These are phyloP conservation scores for Caenorhabditis sp. DNA, from an alignment of 2,888 invertebrate genomes.

Conservation along the genomic window DNA sequence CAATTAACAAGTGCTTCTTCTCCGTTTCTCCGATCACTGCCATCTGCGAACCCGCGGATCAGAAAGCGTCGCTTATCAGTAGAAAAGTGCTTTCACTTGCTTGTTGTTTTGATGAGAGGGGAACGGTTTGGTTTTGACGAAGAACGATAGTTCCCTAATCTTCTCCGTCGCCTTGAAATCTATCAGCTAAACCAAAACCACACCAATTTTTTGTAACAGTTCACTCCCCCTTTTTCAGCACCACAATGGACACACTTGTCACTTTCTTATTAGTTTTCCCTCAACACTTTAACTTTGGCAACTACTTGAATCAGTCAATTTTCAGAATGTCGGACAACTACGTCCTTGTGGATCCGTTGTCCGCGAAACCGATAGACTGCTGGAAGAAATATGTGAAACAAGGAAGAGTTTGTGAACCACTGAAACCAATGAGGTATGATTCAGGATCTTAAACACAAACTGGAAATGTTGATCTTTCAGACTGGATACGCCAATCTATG, in stretches of 20 bases:
- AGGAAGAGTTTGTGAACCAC: slow-evolving; percentile 80
- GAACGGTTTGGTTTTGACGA: slow-evolving; percentile 13
- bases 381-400: slow-evolving; percentile 82
- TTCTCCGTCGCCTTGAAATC: slow-evolving; percentile 7
- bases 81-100: slow-evolving; percentile 23
- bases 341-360: slow-evolving; percentile 80
- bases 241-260: slow-evolving; percentile 55
- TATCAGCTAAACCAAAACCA: too few species aligned
- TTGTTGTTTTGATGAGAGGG: slow-evolving; percentile 44
- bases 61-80: slow-evolving; percentile 29
- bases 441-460: not conserved
- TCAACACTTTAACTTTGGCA: not conserved
- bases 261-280: slow-evolving; percentile 34
- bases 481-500: slow-evolving; percentile 77
- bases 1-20: slow-evolving; percentile 26
- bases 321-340: slow-evolving; percentile 72
- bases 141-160: slow-evolving; percentile 15
- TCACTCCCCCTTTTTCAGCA: slow-evolving; percentile 8
- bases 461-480: slow-evolving; percentile 65
- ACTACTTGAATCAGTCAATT: not conserved
- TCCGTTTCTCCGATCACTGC: slow-evolving; percentile 25
- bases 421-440: slow-evolving; percentile 78
- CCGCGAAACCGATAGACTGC: slow-evolving; percentile 80
- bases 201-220: slow-evolving; percentile 46
- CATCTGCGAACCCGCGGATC: not conserved